Conservation (phyloP, 2,113 vertebrate species). For the Elephantulus edwardii region DNA sequence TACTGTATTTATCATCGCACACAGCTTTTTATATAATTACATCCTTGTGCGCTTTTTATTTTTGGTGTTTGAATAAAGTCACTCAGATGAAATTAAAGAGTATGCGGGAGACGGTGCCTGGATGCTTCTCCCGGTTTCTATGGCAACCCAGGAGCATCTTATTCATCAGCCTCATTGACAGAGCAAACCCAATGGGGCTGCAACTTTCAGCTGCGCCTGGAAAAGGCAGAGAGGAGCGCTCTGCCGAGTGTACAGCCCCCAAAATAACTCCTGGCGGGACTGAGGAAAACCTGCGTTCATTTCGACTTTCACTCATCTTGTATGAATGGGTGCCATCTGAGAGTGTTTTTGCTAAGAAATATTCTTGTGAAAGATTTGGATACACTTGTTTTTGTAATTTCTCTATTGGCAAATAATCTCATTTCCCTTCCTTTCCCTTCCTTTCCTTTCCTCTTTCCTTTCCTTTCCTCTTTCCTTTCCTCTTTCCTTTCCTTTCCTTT, state of each 20-base stretch:
- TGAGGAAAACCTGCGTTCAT: background rate
- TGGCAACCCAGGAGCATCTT: constrained; percentile 66
- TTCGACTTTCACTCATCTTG: background rate
- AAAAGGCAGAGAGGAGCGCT: background rate
- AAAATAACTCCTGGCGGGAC: background rate
- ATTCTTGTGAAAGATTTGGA: background rate
- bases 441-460: too few species aligned
- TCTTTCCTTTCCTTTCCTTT: too few species aligned
- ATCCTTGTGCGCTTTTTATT: constrained; percentile 75
- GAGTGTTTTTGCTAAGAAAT: background rate
- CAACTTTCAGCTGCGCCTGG: background rate
- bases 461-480: too few species aligned
- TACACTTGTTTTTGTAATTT: constrained; percentile 13
- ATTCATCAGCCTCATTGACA: constrained; percentile 46
- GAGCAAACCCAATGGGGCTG: background rate
- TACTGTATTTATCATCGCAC: constrained; percentile 65
- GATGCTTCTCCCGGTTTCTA: constrained; percentile 64
- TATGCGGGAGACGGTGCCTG: constrained; percentile 64
- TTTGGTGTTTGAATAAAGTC: constrained; percentile 73
- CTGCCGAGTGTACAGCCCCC: accelerated
- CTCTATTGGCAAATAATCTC: constrained; percentile 30
- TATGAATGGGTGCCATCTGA: background rate
- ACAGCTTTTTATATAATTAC: constrained; percentile 75
- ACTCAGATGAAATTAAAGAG: constrained; percentile 75
- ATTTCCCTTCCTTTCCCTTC: background rate